phyloP scores from a whole-genome alignment of 2,113 vertebrate genomes.

The Argyrosomus japonicus region DNA sequence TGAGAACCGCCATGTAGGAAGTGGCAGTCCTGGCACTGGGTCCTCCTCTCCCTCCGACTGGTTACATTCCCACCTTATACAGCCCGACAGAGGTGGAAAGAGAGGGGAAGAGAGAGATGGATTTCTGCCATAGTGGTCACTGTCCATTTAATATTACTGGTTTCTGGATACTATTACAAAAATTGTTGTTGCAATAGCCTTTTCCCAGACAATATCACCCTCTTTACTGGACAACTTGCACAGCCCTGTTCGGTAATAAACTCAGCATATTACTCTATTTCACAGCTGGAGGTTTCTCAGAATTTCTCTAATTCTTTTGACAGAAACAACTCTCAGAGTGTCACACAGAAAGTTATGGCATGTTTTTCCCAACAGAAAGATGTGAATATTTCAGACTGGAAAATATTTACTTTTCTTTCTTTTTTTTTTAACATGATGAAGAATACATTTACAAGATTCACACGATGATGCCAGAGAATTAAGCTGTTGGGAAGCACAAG shows the following conservation, averaged over 20 bases:
- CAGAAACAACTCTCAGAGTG: conserved; percentile 62
- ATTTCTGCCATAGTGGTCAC: conserved; percentile 43
- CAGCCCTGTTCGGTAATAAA: conserved; percentile 64
- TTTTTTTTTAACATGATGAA: background rate
- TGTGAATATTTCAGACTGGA: conserved; percentile 30
- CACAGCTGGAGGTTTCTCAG: conserved; percentile 69
- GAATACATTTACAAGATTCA: conserved; percentile 14
- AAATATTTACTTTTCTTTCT: conserved; percentile 13
- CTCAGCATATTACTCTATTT: conserved; percentile 65
- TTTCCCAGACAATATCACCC: conserved; percentile 63
- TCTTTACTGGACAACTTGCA: conserved; percentile 48
- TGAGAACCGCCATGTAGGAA: conserved; percentile 82
- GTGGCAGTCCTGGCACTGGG: conserved; percentile 68
- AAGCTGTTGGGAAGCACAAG: background rate
- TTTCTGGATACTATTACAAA: conserved; percentile 58
- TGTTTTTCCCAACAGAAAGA: conserved; percentile 59
- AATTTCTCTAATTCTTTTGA: conserved; percentile 68
- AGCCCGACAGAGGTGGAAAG: conserved; percentile 19
- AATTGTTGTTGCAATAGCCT: conserved; percentile 49
- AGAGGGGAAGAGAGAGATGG: conserved; percentile 33
- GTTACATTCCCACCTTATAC: conserved; percentile 61
- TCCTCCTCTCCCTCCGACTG: conserved; percentile 58
- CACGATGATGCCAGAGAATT: background rate
- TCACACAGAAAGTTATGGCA: conserved; percentile 54
- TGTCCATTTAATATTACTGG: conserved; percentile 58